Evolutionary conservation across 2,888 invertebrate genomes (phyloP).

Genomic region (Adineta ricciae): DNA sequence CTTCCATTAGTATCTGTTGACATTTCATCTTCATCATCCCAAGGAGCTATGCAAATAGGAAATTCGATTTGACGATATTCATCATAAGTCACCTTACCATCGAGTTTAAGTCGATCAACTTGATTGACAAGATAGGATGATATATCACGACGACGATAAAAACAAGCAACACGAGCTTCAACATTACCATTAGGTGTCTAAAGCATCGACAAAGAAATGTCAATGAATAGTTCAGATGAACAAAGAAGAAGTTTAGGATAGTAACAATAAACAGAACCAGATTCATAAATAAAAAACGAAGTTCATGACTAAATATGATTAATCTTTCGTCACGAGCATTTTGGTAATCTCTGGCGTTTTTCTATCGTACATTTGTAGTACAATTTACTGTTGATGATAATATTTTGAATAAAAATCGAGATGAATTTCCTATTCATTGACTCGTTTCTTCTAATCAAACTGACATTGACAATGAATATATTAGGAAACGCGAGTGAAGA

Average conservation of each 20-base stretch:
- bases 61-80: too few relatives aligned
- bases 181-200: conserved; percentile 33
- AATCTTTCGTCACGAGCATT: not conserved
- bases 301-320: not conserved
- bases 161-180: conserved; percentile 33
- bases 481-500: not conserved
- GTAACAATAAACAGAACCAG: not conserved
- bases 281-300: not conserved
- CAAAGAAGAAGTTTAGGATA: too few relatives aligned
- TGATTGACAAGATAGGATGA: conserved; percentile 23
- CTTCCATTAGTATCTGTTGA: not conserved
- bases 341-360: too few relatives aligned
- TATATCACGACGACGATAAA: conserved; percentile 31
- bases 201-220: not conserved
- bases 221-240: too few relatives aligned
- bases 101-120: conserved; percentile 23
- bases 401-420: too few relatives aligned
- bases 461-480: not conserved
- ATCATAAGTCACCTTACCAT: too few relatives aligned
- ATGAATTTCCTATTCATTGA: not conserved
- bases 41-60: not conserved
- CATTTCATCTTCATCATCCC: conserved; percentile 14
- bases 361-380: too few relatives aligned
- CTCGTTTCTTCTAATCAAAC: not conserved
- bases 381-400: too few relatives aligned